Conservation (phyloP, 2,888 invertebrate genomes). For the Tridacna crocea region DNA sequence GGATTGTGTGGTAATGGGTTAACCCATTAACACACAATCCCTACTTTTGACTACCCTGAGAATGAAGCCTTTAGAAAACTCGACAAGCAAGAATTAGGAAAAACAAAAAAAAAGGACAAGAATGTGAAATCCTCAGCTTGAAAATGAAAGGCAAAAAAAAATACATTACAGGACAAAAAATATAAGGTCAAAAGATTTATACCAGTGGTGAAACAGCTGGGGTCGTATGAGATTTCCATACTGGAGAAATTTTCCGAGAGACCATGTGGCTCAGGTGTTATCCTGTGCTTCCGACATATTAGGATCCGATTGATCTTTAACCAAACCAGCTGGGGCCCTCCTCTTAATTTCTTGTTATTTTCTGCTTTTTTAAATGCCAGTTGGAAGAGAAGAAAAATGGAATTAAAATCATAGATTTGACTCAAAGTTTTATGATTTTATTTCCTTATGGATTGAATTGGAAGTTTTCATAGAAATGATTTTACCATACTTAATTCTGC, state of each 20-base stretch:
- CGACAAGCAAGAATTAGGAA: too few species aligned
- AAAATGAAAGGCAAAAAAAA: neutral
- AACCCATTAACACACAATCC: too few species aligned
- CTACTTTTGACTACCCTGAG: too few species aligned
- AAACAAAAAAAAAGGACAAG: too few species aligned
- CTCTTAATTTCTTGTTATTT: neutral
- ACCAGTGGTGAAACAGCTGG: neutral
- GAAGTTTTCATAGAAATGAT: too few species aligned
- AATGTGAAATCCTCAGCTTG: neutral
- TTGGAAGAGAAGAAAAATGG: too few species aligned
- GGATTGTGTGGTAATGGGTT: too few species aligned
- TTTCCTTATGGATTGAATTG: too few species aligned
- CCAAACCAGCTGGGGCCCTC: conserved; percentile 9
- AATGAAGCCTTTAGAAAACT: too few species aligned
- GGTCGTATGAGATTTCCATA: neutral
- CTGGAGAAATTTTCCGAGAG: conserved; percentile 10
- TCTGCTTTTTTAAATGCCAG: neutral
- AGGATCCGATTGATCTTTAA: conserved; percentile 24
- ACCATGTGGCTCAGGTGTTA: conserved; percentile 1
- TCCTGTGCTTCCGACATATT: conserved; percentile 1
- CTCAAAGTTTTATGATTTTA: too few species aligned
- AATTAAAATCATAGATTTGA: too few species aligned
- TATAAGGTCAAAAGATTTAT: neutral
- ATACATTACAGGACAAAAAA: neutral
- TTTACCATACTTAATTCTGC: too few species aligned